Evolutionary conservation across 2,888 invertebrate species (phyloP).

Genomic region (Brachyptera risi): DNA sequence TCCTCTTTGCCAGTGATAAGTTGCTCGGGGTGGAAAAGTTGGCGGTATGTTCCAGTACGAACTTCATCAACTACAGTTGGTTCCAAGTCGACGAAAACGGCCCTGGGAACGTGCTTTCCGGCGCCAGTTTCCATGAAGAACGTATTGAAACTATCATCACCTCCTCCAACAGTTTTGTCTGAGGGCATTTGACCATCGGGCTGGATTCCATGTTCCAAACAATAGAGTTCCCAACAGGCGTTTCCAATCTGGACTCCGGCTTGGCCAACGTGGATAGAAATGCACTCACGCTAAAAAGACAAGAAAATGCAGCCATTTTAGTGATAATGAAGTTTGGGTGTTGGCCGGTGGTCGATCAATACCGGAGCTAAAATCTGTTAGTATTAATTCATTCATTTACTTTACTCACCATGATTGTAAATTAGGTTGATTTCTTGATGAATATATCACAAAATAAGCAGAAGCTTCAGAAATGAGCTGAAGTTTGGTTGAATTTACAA

Average conservation of each 20-base stretch:
- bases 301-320: not conserved
- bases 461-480: no score
- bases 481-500: not conserved
- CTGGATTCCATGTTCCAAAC: conserved; percentile 86
- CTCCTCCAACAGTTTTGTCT: conserved; percentile 85
- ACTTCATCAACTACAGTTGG: conserved; percentile 93
- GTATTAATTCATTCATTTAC: not conserved
- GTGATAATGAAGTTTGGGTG: not conserved
- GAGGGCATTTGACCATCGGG: conserved; percentile 93
- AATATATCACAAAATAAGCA: no score
- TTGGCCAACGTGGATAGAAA: conserved; percentile 74
- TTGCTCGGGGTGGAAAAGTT: conserved; percentile 50
- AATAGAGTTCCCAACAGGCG: conserved; percentile 86
- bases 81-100: conserved; percentile 92
- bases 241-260: conserved; percentile 88
- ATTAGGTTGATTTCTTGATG: not conserved
- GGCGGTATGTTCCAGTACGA: conserved; percentile 76
- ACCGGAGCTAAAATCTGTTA: not conserved
- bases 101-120: conserved; percentile 93
- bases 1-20: conserved; percentile 27
- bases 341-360: conserved; percentile 3
- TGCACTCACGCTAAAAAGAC: conserved; percentile 65
- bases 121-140: conserved; percentile 93
- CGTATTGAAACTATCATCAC: conserved; percentile 93
- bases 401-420: conserved; percentile 4